Base-by-base conservation (phyloP, 2,797 vertebrate genomes). In the Pampus argenteus region DNA sequence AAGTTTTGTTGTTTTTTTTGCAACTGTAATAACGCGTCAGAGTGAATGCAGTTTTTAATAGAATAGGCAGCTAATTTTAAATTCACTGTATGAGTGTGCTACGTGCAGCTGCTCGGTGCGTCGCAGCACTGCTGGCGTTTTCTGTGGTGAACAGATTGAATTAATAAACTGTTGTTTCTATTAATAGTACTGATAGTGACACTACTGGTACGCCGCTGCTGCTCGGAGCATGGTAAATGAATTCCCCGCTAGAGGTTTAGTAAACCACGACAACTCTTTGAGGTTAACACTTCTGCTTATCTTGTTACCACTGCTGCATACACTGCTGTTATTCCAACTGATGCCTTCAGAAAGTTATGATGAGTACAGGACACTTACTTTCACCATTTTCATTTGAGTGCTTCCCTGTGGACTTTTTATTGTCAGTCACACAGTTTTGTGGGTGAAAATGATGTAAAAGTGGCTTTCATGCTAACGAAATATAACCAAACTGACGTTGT, bases 251-350 rank as follows among this genome's bases (percentile, higher is more conserved):
- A 22, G 22, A 49, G 63, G 45, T 55, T 70, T 14, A n/a, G 15
- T 13, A 49, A 73, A 72, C 64, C 47, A 42, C 38, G 0, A 22
- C 45, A 23, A 4, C 28, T 2, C 18, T 61, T 44, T 76, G 65
- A 70, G 65, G 65, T 73, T 76, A 49, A 63, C 65, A 50, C 68
- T 66, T 79, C 36, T 7, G 54, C 44, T 56, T 68, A 60, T 63
- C 61, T 65, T n/a, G 38, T 52, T 54, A 0, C 18, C 51, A 20
- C 51, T 29, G 0, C 38, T 20, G 42, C 8, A 3, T 8, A 17
- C 2, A 22, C n/a, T 6, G 2, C n/a, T 23, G 1, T 22, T 13
- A 10, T 9, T 54, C 36, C 5, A 13, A 5, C 36, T 42, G 2
- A 15, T n/a, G 3, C 28, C 54, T 31, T 29, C 28, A 29, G 6